Evolutionary conservation across 2,888 invertebrate species (phyloP).

Genomic region (Macrophya alboannulata): DNA sequence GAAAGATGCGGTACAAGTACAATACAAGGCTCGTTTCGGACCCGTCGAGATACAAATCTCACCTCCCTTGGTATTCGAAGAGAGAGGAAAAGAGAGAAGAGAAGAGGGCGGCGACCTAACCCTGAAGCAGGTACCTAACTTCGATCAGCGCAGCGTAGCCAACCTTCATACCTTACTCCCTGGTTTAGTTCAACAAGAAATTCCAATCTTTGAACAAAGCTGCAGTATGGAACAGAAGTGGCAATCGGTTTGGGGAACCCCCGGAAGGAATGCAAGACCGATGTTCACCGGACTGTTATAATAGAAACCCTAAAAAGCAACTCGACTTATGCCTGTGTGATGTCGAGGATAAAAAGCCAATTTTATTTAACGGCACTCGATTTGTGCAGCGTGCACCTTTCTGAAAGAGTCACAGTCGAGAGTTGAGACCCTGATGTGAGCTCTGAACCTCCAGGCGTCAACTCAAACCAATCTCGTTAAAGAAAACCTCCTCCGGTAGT

Average conservation of each 20-base stretch:
- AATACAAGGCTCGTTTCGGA: conserved; percentile 37
- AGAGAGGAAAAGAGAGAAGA: not conserved
- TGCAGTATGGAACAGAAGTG: not conserved
- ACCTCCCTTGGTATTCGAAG: conserved; percentile 45
- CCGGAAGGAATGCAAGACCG: conserved; percentile 26
- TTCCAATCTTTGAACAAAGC: conserved; percentile 30
- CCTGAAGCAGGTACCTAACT: conserved; percentile 48
- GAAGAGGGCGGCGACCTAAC: conserved; percentile 25
- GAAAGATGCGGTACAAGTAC: conserved; percentile 50
- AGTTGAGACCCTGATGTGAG: not conserved
- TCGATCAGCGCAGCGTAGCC: conserved; percentile 27
- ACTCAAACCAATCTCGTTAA: conserved; percentile 19
- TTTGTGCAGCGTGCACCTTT: not conserved
- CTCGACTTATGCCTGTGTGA: not conserved
- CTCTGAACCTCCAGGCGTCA: not conserved
- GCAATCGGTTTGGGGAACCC: not conserved
- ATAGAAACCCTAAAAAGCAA: not conserved
- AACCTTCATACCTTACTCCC: not conserved
- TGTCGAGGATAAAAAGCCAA: not conserved
- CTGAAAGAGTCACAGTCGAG: not conserved
- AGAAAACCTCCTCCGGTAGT: not conserved
- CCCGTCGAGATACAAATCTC: conserved; percentile 48
- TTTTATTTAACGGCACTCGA: conserved; percentile 24
- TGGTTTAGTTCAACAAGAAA: conserved; percentile 19
- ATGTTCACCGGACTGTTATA: not conserved